phyloP scores from a whole-genome alignment of 2,888 invertebrate species.

The Mechanitis mazaeus region DNA sequence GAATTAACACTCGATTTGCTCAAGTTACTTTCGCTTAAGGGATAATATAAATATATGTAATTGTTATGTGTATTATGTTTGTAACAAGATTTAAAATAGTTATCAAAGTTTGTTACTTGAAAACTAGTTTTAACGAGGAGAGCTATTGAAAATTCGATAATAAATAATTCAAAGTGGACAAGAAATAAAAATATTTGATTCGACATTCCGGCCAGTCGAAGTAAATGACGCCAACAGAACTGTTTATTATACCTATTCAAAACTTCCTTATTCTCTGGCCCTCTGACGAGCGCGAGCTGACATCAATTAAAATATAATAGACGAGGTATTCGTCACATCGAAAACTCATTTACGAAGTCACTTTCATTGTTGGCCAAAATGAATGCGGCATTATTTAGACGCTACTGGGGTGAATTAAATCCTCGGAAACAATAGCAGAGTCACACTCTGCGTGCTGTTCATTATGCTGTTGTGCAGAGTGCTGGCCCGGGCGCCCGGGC shows the following conservation, averaged over 20 bases:
- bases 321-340: slow-evolving; percentile 20
- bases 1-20: no score
- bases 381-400: slow-evolving; percentile 23
- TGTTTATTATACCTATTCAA: background rate
- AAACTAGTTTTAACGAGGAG: no score
- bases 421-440: slow-evolving; percentile 22
- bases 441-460: slow-evolving; percentile 18
- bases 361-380: slow-evolving; percentile 22
- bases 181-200: no score
- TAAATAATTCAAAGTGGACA: no score
- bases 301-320: slow-evolving; percentile 21
- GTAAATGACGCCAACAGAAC: background rate
- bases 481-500: background rate
- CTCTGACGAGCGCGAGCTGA: background rate
- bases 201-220: background rate
- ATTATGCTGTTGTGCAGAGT: background rate
- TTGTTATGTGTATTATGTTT: no score
- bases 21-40: no score
- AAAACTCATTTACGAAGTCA: slow-evolving; percentile 24
- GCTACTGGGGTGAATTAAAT: slow-evolving; percentile 16
- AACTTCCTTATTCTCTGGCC: background rate
- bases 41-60: no score
- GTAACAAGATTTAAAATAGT: no score
- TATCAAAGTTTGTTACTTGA: no score
- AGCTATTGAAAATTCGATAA: no score